phyloP scores from a whole-genome alignment of 1,140 invertebrate genomes.

The Drosophila bocqueti region DNA sequence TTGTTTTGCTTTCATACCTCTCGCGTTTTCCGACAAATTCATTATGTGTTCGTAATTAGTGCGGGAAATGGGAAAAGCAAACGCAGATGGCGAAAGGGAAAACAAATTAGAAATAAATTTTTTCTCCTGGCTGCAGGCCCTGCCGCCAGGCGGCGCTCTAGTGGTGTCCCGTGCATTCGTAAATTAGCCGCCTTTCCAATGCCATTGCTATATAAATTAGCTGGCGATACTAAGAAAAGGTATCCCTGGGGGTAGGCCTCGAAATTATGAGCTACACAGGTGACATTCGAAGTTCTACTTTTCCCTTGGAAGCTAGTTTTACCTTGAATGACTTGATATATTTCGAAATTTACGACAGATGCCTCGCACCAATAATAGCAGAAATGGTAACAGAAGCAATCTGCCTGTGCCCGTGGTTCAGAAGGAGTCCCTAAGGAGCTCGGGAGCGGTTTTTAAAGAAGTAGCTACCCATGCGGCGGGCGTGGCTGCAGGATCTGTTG shows the following conservation, averaged over 20 bases:
- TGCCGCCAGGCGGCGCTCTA: constrained; percentile 41
- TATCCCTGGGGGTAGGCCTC: constrained; percentile 7
- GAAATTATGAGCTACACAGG: background rate
- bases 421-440: constrained; percentile 22
- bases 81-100: constrained; percentile 30
- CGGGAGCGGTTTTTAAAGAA: constrained; percentile 83
- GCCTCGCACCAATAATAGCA: constrained; percentile 45
- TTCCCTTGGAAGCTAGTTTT: background rate
- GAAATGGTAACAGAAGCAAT: background rate
- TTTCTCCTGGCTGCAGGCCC: constrained; percentile 1
- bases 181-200: constrained; percentile 51
- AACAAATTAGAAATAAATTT: constrained; percentile 32
- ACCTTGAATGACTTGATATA: background rate
- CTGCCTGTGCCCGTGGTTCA: constrained; percentile 10
- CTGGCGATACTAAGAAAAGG: constrained; percentile 7
- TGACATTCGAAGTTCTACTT: constrained; percentile 47
- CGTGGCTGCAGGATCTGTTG: constrained; percentile 87
- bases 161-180: constrained; percentile 46
- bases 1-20: constrained; percentile 31
- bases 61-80: constrained; percentile 44
- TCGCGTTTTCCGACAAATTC: constrained; percentile 47
- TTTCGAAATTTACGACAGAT: constrained; percentile 16
- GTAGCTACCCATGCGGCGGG: constrained; percentile 96
- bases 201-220: constrained; percentile 71
- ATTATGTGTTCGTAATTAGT: constrained; percentile 60